Conservation (phyloP, 1,140 invertebrate genomes). For the Condylostylus longicornis region DNA sequence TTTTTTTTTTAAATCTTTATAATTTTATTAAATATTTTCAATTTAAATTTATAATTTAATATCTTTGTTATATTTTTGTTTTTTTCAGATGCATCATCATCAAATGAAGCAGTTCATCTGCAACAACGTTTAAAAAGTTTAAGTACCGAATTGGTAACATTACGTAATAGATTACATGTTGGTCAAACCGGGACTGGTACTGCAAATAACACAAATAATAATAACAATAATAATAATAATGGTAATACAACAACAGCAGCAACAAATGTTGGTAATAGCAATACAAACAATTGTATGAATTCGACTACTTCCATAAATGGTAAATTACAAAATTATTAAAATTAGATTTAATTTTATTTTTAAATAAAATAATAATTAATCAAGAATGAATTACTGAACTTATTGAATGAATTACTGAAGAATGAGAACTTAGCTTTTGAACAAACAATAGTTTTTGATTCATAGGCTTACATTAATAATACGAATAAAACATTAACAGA, state of each 20-base stretch:
- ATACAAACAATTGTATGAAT: no score
- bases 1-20: neutral
- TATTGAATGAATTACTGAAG: no score
- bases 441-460: no score
- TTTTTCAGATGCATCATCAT: conserved; percentile 74
- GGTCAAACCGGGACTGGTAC: conserved; percentile 36
- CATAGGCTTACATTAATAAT: no score
- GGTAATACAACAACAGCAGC: conserved; percentile 15
- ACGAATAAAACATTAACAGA: no score
- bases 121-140: conserved; percentile 76
- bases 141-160: conserved; percentile 75
- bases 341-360: no score
- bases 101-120: conserved; percentile 80
- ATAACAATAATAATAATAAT: no score
- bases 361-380: no score
- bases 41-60: neutral
- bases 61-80: neutral
- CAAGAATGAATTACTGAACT: no score
- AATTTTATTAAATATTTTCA: no score
- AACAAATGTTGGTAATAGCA: neutral
- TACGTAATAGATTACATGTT: conserved; percentile 70
- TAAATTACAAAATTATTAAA: neutral
- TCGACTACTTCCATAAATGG: neutral
- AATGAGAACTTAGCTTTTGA: no score
- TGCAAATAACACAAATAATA: conserved; percentile 4